These are phyloP conservation scores for Scaptomyza reducta DNA, from an alignment of 2,888 invertebrate genomes.

Conservation along the genomic window DNA sequence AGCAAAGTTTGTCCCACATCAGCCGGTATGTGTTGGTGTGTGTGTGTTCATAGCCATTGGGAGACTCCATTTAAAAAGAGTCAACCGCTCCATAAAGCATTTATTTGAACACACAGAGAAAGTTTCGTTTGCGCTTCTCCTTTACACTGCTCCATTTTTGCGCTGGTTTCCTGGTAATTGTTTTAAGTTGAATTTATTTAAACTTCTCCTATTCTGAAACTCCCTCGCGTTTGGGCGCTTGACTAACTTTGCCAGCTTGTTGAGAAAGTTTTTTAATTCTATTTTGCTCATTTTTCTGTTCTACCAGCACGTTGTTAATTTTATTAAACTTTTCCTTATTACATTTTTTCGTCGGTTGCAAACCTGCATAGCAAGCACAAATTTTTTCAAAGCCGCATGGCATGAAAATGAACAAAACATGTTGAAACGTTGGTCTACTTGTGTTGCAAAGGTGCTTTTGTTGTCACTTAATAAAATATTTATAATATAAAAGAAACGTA, in stretches of 20 bases:
- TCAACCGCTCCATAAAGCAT: conserved; percentile 47
- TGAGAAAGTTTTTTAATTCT: conserved; percentile 62
- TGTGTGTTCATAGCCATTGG: conserved; percentile 33
- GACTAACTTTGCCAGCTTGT: conserved; percentile 58
- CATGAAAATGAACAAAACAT: too few relatives aligned
- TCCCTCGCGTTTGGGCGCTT: conserved; percentile 17
- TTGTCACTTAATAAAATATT: conserved; percentile 9
- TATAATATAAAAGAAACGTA: not conserved
- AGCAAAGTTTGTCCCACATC: not conserved
- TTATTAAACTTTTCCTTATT: conserved; percentile 69
- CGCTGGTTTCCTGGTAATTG: conserved; percentile 70
- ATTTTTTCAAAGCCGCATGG: too few relatives aligned
- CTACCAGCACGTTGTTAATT: conserved; percentile 66
- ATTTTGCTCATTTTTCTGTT: conserved; percentile 43
- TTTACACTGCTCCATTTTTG: conserved; percentile 38
- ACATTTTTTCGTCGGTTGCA: conserved; percentile 35
- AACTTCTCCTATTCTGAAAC: conserved; percentile 42
- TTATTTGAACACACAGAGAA: conserved; percentile 49
- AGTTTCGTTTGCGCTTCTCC: conserved; percentile 45
- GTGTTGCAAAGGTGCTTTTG: not conserved
- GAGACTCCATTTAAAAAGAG: conserved; percentile 65
- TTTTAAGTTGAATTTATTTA: conserved; percentile 76
- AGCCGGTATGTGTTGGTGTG: not conserved
- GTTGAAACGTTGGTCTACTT: conserved; percentile 5
- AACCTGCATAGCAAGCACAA: conserved; percentile 31